Evolutionary conservation across 1,140 invertebrate genomes (phyloP), one percentile per base, ranked within the genome.

Genomic region (Aphelenchoides besseyi): DNA sequence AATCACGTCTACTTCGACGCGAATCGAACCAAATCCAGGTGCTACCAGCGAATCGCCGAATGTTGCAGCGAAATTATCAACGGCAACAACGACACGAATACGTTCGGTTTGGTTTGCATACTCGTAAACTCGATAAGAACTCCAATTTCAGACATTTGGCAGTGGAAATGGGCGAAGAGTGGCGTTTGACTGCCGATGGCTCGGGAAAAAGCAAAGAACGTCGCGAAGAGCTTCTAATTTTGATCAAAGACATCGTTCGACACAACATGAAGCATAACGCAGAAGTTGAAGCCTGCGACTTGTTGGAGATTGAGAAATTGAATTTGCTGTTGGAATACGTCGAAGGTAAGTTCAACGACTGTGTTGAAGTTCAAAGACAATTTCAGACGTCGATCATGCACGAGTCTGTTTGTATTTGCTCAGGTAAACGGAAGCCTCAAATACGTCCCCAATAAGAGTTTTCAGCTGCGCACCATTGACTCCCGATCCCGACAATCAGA

Each of bases 251-350:
- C 85, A 95, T 98, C 70, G 90, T 99, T 23, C 90, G 92, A 0
- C 98, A 98, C 84, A 94, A 98, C 80, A 97, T 99, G 94, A 89
- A 90, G 70, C 96, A 98, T 82, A 99, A 99, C 87, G 95, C 97
- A 9, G 97, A 99, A 87, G 94, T 96, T 0, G 96, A 99, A 86
- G 95, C 95, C 0, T 98, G 95, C 85, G 97, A 99, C 88, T 87
- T 98, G 23, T 98, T 98, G 91, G 97, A 99, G 88, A 95, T 98
- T 76, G 95, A 98, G 84, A 88, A 89, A 68, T 87, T 98, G 30
- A 92, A 95, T 83, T 85, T 98, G 16, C 86, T 98, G 0, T 90
- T 92, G 59, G 88, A 94, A 57, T 94, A 93, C 84, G 94, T 98
- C 72, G 94, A 97, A 72, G n/a, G n/a, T n/a, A n/a, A n/a, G n/a